Evolutionary conservation across 2,888 invertebrate genomes (phyloP), one percentile per base, ranked within the genome.

Genomic region (Lacanobia oleracea): DNA sequence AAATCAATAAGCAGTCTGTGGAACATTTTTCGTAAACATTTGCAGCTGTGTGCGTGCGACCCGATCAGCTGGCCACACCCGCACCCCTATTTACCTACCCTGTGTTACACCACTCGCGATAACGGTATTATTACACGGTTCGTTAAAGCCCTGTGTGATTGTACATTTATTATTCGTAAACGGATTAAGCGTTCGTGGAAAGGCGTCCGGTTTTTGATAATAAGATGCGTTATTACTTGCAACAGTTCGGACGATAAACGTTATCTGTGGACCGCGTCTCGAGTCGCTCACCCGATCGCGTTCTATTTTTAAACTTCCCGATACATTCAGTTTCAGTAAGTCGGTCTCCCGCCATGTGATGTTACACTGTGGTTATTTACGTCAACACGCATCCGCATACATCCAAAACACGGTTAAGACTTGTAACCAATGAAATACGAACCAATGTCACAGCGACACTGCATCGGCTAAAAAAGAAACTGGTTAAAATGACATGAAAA

Each of bases 61-160:
- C 73, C 87, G 88, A 93, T 94, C 94, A 94, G 94, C 94, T 94
- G 94, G 91, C 93, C 93, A 92, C 93, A 93, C 93, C 94, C 93
- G 90, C 88, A 81, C 79, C 86, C 81, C 79, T 83, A 79, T 81
- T 86, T 79, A 74, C 75, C 67, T 59, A 71, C 64, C 72, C 70
- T 77, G 14, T 61, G 67, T 72, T 70, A 68, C 72, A 72, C 78
- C 71, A 76, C 50, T 64, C 64, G 57, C 73, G 73, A 77, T 75
- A 76, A 75, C 77, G 43, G 68, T 69, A 71, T 67, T 83, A 72
- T 71, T 75, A 69, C 60, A 81, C 57, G 59, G 70, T 62, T 72
- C 63, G 67, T 79, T 74, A 64, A 65, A 75, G 71, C 53, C 50
- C 53, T 74, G 50, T 73, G 80, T 72, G 77, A 82, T 57, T 77